Evolutionary conservation across 2,797 vertebrate species (phyloP).

Genomic region (Denticeps clupeoides): DNA sequence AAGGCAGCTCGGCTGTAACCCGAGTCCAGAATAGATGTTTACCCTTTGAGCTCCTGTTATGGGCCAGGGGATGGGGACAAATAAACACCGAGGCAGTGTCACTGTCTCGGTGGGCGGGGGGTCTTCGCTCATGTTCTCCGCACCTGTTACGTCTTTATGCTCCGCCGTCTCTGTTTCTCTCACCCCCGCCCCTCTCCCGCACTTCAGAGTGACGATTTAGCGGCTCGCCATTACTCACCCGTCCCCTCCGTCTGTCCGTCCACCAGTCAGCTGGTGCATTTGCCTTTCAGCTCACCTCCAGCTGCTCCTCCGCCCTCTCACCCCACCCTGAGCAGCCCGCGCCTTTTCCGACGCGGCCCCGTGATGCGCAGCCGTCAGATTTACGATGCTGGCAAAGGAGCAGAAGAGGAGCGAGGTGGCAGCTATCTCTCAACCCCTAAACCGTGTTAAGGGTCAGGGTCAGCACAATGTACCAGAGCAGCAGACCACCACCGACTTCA

Average conservation of each 20-base stretch:
- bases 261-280: constrained; percentile 20
- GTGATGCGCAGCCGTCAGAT: too few relatives aligned
- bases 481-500: too few relatives aligned
- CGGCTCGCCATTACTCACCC: not conserved
- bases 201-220: constrained; percentile 1
- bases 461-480: too few relatives aligned
- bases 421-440: too few relatives aligned
- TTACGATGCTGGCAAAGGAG: constrained; percentile 45
- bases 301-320: constrained; percentile 37
- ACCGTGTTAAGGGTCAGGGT: too few relatives aligned
- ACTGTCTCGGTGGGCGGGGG: constrained; percentile 38
- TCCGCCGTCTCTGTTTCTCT: constrained; percentile 20
- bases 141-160: constrained; percentile 60
- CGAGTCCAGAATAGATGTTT: constrained; percentile 71
- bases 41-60: constrained; percentile 63
- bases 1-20: constrained; percentile 63
- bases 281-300: constrained; percentile 47
- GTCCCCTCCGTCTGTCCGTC: constrained; percentile 18
- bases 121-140: constrained; percentile 21
- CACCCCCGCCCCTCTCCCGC: not conserved
- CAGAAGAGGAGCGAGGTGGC: too few relatives aligned
- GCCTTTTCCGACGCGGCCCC: too few relatives aligned
- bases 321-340: constrained; percentile 29
- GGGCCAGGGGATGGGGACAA: constrained; percentile 40
- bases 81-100: constrained; percentile 62